Evolutionary conservation across 2,797 vertebrate genomes (phyloP).

Genomic region (Mormyrops attenuatus): DNA sequence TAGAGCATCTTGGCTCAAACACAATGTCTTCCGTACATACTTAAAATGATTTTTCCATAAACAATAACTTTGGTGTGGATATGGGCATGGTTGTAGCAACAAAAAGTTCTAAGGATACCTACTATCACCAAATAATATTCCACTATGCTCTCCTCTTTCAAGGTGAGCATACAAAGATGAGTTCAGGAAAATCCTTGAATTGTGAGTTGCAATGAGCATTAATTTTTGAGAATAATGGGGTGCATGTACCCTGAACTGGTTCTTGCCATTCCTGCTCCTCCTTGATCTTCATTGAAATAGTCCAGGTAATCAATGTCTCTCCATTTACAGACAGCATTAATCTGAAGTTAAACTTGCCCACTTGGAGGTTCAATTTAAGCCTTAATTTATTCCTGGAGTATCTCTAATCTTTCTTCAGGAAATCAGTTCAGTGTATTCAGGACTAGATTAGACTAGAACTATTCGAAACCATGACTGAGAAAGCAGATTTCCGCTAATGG

Average conservation of each 20-base stretch:
- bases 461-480: background rate
- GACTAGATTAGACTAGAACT: background rate
- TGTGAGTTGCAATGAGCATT: background rate
- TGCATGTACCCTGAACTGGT: background rate
- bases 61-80: background rate
- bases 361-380: background rate
- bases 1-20: no score
- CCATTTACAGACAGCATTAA: background rate
- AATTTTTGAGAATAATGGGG: no score
- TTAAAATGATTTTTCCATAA: background rate
- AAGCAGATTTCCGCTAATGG: background rate
- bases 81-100: background rate
- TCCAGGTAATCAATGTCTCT: background rate
- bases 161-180: background rate
- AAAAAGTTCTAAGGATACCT: background rate
- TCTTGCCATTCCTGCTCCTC: background rate
- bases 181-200: background rate
- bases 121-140: background rate
- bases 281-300: background rate
- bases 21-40: background rate
- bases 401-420: background rate
- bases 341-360: background rate
- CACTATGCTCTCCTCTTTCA: background rate
- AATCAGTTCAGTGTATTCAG: background rate
- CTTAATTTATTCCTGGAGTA: background rate